Evolutionary conservation across 2,888 invertebrate genomes (phyloP).

Genomic region (Podotricha telesiphe): DNA sequence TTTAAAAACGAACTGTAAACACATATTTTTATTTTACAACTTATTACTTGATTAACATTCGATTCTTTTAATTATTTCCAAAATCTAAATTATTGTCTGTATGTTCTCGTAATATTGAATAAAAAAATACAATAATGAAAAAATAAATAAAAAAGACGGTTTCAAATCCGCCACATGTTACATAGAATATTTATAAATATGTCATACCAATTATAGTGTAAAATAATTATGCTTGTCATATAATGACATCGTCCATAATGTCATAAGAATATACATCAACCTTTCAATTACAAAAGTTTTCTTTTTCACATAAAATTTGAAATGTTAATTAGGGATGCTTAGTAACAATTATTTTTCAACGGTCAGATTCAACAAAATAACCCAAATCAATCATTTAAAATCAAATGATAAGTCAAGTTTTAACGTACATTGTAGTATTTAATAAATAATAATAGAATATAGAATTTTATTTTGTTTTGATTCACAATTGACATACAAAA

Average conservation of each 20-base stretch:
- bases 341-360: not conserved
- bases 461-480: no score
- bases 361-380: no score
- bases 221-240: not conserved
- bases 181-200: slow-evolving; percentile 16
- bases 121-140: no score
- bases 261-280: slow-evolving; percentile 16
- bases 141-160: no score
- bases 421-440: not conserved
- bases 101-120: no score
- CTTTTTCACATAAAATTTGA: not conserved
- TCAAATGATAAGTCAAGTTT: not conserved
- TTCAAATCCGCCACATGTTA: not conserved
- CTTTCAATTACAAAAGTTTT: not conserved
- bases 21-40: no score
- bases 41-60: no score
- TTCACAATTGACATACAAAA: slow-evolving; percentile 9
- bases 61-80: no score
- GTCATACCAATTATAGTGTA: not conserved
- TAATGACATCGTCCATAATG: not conserved
- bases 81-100: no score
- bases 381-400: no score
- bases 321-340: not conserved
- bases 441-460: not conserved
- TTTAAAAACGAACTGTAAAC: no score